A percentile compares a stretch with the other conserved stretches of the same genome.
Conservation (phyloP, 1,140 invertebrate species). For the Caenorhabditis latens region DNA sequence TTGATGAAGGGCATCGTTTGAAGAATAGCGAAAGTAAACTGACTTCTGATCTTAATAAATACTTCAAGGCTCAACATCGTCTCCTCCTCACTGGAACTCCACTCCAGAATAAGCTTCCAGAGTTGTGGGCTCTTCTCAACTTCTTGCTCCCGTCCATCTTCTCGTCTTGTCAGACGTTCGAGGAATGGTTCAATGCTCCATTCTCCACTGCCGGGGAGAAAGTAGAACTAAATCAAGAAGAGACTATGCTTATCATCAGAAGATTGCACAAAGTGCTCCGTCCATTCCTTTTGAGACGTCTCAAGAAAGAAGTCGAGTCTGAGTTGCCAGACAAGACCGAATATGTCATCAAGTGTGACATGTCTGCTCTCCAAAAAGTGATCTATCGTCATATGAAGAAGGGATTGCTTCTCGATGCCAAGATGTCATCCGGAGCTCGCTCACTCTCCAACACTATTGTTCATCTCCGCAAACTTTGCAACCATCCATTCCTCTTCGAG, state of each 20-base stretch:
- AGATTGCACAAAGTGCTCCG: conserved; percentile 97
- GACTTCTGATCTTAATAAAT: conserved; percentile 91
- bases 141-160: conserved; percentile 98
- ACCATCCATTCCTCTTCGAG: conserved; percentile 99
- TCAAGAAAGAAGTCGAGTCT: conserved; percentile 98
- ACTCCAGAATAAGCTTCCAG: conserved; percentile 81
- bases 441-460: conserved; percentile 99
- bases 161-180: conserved; percentile 96
- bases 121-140: conserved; percentile 86
- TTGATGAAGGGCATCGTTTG: conserved; percentile 99
- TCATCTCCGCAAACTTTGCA: conserved; percentile 95
- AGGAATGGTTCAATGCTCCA: conserved; percentile 99
- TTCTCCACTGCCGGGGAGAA: conserved; percentile 99
- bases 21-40: conserved; percentile 99
- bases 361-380: conserved; percentile 93
- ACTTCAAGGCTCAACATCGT: conserved; percentile 87
- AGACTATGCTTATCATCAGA: conserved; percentile 98
- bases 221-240: conserved; percentile 98
- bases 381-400: conserved; percentile 94
- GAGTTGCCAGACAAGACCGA: conserved; percentile 98
- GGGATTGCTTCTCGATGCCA: conserved; percentile 66
- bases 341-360: conserved; percentile 92
- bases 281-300: conserved; percentile 92
- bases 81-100: conserved; percentile 95
- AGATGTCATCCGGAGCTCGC: conserved; percentile 87